Conservation (phyloP, 37 sponge, comb jelly and placozoan species). For the Crambe crambe region DNA sequence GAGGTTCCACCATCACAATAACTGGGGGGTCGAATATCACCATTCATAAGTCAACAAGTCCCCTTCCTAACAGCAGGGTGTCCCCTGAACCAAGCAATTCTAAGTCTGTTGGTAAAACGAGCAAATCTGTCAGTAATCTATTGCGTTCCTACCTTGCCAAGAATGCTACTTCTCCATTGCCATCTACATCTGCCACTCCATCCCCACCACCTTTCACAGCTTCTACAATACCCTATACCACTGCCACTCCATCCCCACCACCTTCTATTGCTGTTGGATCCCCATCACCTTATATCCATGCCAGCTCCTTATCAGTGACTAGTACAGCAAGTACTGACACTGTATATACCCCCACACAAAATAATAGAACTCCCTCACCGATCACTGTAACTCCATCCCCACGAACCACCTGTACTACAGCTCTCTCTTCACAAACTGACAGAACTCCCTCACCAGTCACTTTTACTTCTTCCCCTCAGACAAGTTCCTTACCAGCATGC, state of each 20-base stretch:
- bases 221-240: not conserved
- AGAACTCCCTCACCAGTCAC: not conserved
- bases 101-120: not conserved
- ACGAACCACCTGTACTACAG: not conserved
- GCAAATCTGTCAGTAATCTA: not conserved
- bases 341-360: not conserved
- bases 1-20: not conserved
- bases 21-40: no score
- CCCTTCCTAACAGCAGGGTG: no score
- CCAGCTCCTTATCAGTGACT: not conserved
- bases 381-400: not conserved
- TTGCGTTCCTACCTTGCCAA: constrained; percentile 6
- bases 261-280: not conserved
- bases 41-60: no score
- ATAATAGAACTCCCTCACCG: not conserved
- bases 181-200: constrained; percentile 1
- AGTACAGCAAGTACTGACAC: not conserved
- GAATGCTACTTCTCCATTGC: not conserved
- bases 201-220: not conserved
- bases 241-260: not conserved
- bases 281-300: not conserved
- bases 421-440: not conserved
- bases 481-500: no score
- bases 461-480: not conserved
- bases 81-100: not conserved